phyloP scores from a whole-genome alignment of 2,113 vertebrate genomes.

The Zeus faber region DNA sequence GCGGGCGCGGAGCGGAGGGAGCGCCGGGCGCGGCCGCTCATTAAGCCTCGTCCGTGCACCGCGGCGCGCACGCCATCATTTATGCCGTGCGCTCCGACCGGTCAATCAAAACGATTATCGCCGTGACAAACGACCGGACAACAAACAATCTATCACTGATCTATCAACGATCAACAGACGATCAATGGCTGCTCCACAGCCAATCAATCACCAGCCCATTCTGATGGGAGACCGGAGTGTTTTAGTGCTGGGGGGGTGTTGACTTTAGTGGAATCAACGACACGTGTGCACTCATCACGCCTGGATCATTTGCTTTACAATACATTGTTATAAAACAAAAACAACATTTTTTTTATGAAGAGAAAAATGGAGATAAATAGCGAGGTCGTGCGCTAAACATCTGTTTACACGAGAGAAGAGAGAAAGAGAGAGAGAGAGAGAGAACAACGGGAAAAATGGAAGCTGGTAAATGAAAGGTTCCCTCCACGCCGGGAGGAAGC shows the following conservation, averaged over 20 bases:
- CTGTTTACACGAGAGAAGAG: constrained; percentile 22
- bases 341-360: no score
- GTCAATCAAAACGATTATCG: constrained; percentile 27
- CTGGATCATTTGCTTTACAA: no score
- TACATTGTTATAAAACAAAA: no score
- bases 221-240: background rate
- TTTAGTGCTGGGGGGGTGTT: no score
- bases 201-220: constrained; percentile 11
- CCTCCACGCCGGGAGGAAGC: constrained; percentile 18
- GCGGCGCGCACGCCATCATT: constrained; percentile 26
- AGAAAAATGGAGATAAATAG: no score
- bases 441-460: constrained; percentile 1
- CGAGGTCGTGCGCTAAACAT: no score
- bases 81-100: constrained; percentile 7
- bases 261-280: no score
- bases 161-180: constrained; percentile 37
- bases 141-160: constrained; percentile 42
- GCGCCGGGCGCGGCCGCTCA: no score
- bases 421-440: constrained; percentile 24
- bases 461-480: background rate
- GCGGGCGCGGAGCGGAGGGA: no score
- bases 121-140: constrained; percentile 33
- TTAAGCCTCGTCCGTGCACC: no score
- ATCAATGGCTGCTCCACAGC: constrained; percentile 25
- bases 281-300: no score